phyloP scores from a whole-genome alignment of 2,888 invertebrate genomes.

The Idaea dimidiata region DNA sequence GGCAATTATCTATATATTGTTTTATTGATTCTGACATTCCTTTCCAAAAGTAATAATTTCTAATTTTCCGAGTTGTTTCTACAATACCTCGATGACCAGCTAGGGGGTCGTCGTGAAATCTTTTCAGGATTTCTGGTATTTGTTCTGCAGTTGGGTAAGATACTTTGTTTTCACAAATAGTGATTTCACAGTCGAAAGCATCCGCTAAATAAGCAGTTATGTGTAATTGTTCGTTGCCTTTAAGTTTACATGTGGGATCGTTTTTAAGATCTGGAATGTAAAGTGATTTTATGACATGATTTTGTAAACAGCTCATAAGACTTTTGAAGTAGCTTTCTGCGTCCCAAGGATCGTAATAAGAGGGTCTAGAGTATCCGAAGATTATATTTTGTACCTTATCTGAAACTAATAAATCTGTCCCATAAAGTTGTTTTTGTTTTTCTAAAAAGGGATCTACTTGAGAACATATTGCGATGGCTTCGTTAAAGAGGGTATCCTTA shows the following conservation, averaged over 20 bases:
- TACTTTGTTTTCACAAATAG: constrained; percentile 34
- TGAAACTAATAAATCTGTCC: constrained; percentile 29
- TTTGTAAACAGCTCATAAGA: constrained; percentile 31
- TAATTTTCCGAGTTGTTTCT: constrained; percentile 39
- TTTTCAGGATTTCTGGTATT: constrained; percentile 36
- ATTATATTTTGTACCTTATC: constrained; percentile 31
- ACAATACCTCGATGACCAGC: constrained; percentile 38
- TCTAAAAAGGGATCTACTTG: constrained; percentile 27
- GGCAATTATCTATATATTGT: constrained; percentile 33
- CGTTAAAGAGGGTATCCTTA: constrained; percentile 29
- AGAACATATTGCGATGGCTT: constrained; percentile 31
- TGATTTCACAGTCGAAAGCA: constrained; percentile 30
- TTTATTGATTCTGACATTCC: constrained; percentile 39
- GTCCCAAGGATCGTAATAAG: constrained; percentile 32
- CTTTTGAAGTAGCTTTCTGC: constrained; percentile 40
- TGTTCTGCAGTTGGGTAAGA: constrained; percentile 28
- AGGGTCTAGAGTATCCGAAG: constrained; percentile 28
- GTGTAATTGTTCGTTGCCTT: constrained; percentile 27
- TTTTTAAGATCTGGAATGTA: constrained; percentile 34
- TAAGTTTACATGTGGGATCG: constrained; percentile 19
- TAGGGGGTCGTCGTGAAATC: constrained; percentile 35
- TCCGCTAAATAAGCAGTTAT: constrained; percentile 36
- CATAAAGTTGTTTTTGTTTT: constrained; percentile 32
- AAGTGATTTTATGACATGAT: constrained; percentile 23
- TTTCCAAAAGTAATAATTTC: constrained; percentile 39